Evolutionary conservation across 2,113 vertebrate species (phyloP).

Genomic region (Scomber colias): DNA sequence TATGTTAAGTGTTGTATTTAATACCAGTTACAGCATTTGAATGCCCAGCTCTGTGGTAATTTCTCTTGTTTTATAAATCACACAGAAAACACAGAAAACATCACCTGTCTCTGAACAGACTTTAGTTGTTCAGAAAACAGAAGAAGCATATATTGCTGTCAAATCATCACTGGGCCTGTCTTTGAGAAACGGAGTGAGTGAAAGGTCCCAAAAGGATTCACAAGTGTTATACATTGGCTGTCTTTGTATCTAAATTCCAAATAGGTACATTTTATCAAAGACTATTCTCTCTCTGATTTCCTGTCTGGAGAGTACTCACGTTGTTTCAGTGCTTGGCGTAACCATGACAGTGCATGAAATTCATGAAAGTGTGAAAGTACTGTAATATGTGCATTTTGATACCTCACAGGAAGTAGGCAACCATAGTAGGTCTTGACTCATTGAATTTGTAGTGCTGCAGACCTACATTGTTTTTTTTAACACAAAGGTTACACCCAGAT

Average conservation of each 20-base stretch:
- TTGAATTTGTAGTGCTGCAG: neutral
- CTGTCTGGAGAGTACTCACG: slow-evolving; percentile 39
- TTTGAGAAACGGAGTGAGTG: slow-evolving; percentile 27
- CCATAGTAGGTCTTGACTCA: slow-evolving; percentile 11
- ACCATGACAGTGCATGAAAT: slow-evolving; percentile 28
- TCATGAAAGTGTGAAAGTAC: slow-evolving; percentile 17
- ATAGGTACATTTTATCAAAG: slow-evolving; percentile 60
- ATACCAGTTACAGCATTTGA: no score
- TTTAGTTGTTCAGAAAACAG: neutral
- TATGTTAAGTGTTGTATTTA: no score
- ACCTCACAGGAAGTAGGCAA: neutral
- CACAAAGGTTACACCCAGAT: neutral
- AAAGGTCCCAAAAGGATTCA: slow-evolving; percentile 21
- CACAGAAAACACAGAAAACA: neutral
- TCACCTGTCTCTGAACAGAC: slow-evolving; percentile 6
- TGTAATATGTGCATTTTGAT: slow-evolving; percentile 31
- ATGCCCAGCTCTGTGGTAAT: no score
- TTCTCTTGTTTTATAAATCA: neutral
- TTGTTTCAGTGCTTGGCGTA: slow-evolving; percentile 26
- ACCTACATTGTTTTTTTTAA: neutral
- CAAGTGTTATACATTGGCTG: slow-evolving; percentile 14
- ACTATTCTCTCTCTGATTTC: slow-evolving; percentile 29
- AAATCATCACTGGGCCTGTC: slow-evolving; percentile 1
- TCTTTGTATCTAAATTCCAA: slow-evolving; percentile 36
- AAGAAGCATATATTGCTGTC: slow-evolving; percentile 2